These are phyloP conservation scores for Potamarius usumacintae DNA, from an alignment of 2,113 vertebrate species.

Conservation along the genomic window DNA sequence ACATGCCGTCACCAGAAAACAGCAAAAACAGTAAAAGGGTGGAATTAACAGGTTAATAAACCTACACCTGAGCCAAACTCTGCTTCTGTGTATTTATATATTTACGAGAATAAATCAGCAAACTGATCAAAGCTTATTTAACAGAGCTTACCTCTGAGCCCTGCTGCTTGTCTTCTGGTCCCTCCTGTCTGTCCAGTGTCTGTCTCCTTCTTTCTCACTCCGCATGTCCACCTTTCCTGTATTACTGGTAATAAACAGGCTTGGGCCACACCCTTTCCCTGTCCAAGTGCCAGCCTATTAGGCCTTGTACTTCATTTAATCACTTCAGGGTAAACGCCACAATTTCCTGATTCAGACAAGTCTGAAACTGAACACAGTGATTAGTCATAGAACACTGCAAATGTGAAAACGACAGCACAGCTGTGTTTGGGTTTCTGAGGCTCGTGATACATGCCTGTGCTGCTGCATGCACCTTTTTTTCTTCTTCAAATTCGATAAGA, in stretches of 20 bases:
- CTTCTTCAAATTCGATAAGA: background rate
- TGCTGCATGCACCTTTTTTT: background rate
- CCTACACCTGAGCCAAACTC: background rate
- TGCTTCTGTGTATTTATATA: background rate
- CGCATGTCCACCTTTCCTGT: conserved; percentile 17
- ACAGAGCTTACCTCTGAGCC: background rate
- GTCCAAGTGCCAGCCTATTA: background rate
- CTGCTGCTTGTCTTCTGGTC: background rate
- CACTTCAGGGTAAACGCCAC: background rate
- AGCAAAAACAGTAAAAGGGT: background rate
- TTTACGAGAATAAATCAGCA: background rate
- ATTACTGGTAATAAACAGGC: conserved; percentile 54
- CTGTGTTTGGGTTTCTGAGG: background rate
- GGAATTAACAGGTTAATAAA: background rate
- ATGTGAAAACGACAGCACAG: background rate
- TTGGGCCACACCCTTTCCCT: conserved; percentile 58
- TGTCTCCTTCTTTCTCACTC: background rate
- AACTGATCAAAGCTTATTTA: background rate
- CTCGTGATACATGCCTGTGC: background rate
- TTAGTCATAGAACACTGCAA: background rate
- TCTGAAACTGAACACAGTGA: background rate
- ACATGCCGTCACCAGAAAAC: background rate
- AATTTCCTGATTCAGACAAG: background rate
- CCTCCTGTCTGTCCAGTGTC: background rate
- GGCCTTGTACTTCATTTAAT: background rate